Evolutionary conservation across 2,797 vertebrate species (phyloP).

Genomic region (Sciaenops ocellatus): DNA sequence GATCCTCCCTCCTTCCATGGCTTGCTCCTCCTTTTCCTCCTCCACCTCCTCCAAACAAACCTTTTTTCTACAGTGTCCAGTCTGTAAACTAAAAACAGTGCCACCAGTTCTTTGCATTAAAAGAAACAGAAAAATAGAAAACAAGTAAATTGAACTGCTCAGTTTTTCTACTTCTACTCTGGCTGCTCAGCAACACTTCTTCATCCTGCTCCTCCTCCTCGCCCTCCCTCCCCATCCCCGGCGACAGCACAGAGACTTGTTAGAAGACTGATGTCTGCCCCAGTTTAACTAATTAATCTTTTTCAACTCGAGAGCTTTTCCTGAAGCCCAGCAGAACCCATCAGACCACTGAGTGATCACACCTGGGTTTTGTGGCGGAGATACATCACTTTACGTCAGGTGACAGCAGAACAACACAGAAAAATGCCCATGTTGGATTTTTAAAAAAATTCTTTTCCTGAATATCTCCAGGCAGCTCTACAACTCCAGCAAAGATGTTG

Average conservation of each 20-base stretch:
- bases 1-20: conserved; percentile 45
- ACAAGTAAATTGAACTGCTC: neutral
- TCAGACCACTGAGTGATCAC: conserved; percentile 63
- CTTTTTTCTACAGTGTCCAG: neutral
- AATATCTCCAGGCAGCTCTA: neutral
- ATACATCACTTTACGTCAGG: conserved; percentile 55
- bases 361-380: conserved; percentile 50
- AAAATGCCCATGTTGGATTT: conserved; percentile 2
- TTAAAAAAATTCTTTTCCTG: neutral
- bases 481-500: neutral
- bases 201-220: conserved; percentile 50
- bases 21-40: conserved; percentile 27
- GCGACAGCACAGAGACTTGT: conserved; percentile 64
- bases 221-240: conserved; percentile 55
- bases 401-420: conserved; percentile 44
- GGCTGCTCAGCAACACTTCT: conserved; percentile 52
- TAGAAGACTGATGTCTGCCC: conserved; percentile 80
- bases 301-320: conserved; percentile 56
- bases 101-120: conserved; percentile 7
- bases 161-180: conserved; percentile 2
- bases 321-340: conserved; percentile 58
- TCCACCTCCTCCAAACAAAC: conserved; percentile 22
- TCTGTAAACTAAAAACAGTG: conserved; percentile 4
- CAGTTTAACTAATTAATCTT: conserved; percentile 83
- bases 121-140: conserved; percentile 18